Conservation (phyloP, 2,888 invertebrate genomes). For the Pandemis heparana region DNA sequence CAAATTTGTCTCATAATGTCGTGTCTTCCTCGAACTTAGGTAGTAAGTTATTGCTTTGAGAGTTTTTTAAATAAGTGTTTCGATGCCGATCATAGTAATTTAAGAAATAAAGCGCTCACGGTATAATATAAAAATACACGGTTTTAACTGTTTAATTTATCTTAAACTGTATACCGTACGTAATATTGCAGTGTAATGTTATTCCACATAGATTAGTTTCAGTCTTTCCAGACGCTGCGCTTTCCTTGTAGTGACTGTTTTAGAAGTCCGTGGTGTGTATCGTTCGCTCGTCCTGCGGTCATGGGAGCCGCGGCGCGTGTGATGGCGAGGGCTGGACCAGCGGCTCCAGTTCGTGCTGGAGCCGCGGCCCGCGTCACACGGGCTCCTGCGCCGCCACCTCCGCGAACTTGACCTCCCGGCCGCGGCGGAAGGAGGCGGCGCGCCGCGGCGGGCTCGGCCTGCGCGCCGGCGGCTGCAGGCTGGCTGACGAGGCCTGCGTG, state of each 20-base stretch:
- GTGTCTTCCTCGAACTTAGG: background rate
- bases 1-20: conserved; percentile 15
- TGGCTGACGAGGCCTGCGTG: conserved; percentile 78
- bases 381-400: conserved; percentile 66
- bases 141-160: background rate
- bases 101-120: background rate
- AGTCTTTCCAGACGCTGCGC: conserved; percentile 2
- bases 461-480: conserved; percentile 72
- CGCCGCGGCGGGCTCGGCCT: conserved; percentile 75
- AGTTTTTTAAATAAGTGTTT: background rate
- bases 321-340: conserved; percentile 65
- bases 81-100: background rate
- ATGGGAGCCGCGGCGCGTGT: conserved; percentile 59
- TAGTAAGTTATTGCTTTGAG: background rate
- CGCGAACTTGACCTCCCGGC: conserved; percentile 84
- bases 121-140: background rate
- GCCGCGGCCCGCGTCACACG: conserved; percentile 84
- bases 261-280: conserved; percentile 76
- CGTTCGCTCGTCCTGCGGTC: conserved; percentile 68
- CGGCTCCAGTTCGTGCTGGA: conserved; percentile 84
- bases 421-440: conserved; percentile 77
- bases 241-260: background rate
- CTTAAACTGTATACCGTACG: background rate
- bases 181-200: background rate
- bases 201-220: conserved; percentile 3